Conservation (phyloP, 1,140 invertebrate genomes). For the Stratiolaelaps scimitus region DNA sequence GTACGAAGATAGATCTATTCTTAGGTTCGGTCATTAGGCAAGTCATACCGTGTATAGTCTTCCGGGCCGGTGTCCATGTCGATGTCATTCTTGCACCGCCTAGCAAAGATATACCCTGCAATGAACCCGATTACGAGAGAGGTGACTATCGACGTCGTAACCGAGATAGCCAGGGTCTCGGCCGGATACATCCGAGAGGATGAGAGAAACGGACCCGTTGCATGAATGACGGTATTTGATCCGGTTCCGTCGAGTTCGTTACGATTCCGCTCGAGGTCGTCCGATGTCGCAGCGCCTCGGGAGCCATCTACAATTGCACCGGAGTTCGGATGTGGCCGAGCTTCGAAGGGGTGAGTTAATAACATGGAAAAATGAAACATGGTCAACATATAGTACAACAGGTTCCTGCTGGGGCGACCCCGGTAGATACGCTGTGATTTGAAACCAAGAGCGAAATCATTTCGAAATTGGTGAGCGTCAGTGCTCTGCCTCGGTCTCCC, state of each 20-base stretch:
- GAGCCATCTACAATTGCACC: slow-evolving; percentile 1
- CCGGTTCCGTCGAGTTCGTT: slow-evolving; percentile 8
- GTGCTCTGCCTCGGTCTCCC: no score
- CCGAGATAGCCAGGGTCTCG: slow-evolving; percentile 60
- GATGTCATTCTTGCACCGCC: slow-evolving; percentile 60
- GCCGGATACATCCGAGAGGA: slow-evolving; percentile 56
- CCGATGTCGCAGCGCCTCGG: neutral
- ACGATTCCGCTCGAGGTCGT: slow-evolving; percentile 7
- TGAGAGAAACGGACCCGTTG: slow-evolving; percentile 4
- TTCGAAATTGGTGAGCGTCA: no score
- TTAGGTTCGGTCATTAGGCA: no score
- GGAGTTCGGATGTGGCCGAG: slow-evolving; percentile 21
- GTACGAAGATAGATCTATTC: no score
- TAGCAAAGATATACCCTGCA: slow-evolving; percentile 64
- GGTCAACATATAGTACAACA: neutral
- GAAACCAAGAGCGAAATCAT: no score
- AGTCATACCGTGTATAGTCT: slow-evolving; percentile 8
- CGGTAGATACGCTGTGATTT: no score
- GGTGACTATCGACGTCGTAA: slow-evolving; percentile 60
- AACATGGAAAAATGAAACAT: neutral
- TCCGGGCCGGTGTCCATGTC: slow-evolving; percentile 26
- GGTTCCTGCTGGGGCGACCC: no score
- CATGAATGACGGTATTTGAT: slow-evolving; percentile 5
- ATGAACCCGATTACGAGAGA: slow-evolving; percentile 67
- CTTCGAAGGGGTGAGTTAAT: no score